These are phyloP conservation scores for Drosophila maculinotata DNA, from an alignment of 2,888 invertebrate genomes.

Conservation along the genomic window DNA sequence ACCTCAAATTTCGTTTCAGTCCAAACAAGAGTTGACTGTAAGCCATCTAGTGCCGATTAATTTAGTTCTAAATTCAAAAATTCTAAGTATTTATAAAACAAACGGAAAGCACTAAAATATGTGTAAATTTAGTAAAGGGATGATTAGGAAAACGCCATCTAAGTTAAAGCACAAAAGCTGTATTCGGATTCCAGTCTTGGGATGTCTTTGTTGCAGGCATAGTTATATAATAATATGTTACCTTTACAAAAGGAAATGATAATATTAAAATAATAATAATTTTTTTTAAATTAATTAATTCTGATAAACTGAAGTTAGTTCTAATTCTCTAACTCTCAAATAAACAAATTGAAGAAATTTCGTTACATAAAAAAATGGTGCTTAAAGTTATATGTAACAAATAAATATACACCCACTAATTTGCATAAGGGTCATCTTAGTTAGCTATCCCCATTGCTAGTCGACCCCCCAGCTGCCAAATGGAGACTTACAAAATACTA, in stretches of 20 bases:
- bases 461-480: background rate
- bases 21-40: slow-evolving; percentile 2
- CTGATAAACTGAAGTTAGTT: no score
- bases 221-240: no score
- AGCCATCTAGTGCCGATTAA: slow-evolving; percentile 17
- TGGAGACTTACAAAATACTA: slow-evolving; percentile 28
- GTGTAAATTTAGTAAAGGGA: background rate
- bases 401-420: slow-evolving; percentile 31
- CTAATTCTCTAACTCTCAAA: no score
- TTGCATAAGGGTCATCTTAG: slow-evolving; percentile 73
- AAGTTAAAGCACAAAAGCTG: no score
- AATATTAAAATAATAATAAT: no score
- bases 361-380: slow-evolving; percentile 5
- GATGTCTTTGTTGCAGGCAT: no score
- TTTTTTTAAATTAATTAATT: no score
- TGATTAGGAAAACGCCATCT: slow-evolving; percentile 2
- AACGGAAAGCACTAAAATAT: background rate
- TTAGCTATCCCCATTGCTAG: slow-evolving; percentile 1
- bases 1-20: slow-evolving; percentile 19
- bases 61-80: background rate
- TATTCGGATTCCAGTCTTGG: no score
- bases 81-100: background rate
- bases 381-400: background rate
- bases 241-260: no score
- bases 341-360: background rate